phyloP scores from a whole-genome alignment of 2,888 invertebrate species.

The Tortricodes alternella region DNA sequence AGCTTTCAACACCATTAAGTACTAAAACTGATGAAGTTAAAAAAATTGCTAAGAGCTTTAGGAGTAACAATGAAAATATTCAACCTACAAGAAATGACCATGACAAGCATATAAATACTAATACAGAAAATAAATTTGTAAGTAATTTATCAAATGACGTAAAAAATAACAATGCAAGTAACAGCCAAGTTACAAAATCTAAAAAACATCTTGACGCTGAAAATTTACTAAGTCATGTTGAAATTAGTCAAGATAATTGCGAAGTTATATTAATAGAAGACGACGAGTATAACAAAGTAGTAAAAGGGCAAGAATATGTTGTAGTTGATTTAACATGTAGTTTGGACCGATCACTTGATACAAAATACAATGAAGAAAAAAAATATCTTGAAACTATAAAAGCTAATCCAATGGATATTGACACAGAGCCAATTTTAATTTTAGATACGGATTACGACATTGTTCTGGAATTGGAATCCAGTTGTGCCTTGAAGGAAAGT shows the following conservation, averaged over 20 bases:
- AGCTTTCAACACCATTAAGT: not conserved
- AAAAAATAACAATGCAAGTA: not conserved
- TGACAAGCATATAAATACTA: not conserved
- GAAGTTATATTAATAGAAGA: constrained; percentile 24
- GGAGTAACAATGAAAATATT: not conserved
- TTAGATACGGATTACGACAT: constrained; percentile 9
- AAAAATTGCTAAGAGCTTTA: too few relatives aligned
- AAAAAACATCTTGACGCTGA: not conserved
- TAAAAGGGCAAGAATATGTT: not conserved
- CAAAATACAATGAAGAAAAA: not conserved
- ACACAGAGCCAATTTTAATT: constrained; percentile 9
- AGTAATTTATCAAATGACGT: not conserved
- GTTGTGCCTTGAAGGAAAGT: not conserved
- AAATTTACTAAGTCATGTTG: not conserved
- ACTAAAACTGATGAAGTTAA: not conserved
- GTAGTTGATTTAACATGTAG: not conserved
- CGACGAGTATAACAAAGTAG: not conserved
- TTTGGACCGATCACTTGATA: not conserved
- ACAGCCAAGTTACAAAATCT: not conserved
- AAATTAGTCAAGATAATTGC: constrained; percentile 5
- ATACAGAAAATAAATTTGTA: not conserved
- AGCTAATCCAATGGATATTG: not conserved
- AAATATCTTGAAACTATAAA: not conserved
- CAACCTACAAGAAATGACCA: not conserved
- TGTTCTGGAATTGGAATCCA: not conserved